A percentile compares a stretch with the other conserved stretches of the same genome.
Conservation (phyloP, 1,140 invertebrate genomes). For the Pinna nobilis region DNA sequence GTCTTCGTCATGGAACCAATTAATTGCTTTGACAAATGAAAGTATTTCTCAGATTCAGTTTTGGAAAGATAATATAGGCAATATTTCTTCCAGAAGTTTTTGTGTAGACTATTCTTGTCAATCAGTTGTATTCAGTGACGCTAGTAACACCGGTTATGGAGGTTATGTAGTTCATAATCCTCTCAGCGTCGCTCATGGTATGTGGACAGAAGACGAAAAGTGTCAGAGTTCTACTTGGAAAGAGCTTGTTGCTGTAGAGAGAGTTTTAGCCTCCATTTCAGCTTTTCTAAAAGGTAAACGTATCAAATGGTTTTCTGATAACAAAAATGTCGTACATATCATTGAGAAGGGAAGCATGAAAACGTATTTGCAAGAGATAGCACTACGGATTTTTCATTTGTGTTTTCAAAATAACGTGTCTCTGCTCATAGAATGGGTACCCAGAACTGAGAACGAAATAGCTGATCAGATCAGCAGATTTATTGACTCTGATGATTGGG, state of each 20-base stretch:
- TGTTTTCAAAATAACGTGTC: conserved; percentile 32
- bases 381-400: conserved; percentile 18
- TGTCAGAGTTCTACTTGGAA: not conserved
- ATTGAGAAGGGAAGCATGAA: conserved; percentile 38
- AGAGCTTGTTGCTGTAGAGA: not conserved
- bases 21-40: not conserved
- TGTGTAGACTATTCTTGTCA: not conserved
- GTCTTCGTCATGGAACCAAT: not conserved
- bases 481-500: conserved; percentile 22
- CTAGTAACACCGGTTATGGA: not conserved
- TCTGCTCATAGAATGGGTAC: conserved; percentile 35
- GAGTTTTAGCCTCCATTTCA: not conserved
- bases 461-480: conserved; percentile 28
- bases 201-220: not conserved
- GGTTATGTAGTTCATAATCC: conserved; percentile 3
- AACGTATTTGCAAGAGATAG: conserved; percentile 19
- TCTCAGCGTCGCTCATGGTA: not conserved
- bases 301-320: conserved; percentile 42
- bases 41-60: conserved; percentile 5
- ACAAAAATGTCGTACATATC: conserved; percentile 37
- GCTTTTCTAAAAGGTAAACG: conserved; percentile 10
- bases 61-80: conserved; percentile 15
- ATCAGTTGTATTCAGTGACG: conserved; percentile 3
- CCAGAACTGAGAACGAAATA: conserved; percentile 27
- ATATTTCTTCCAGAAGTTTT: conserved; percentile 7